Percentiles rank a stretch among this genome's conserved stretches.
Conservation (phyloP, 1,140 invertebrate genomes). For the Pygmarrhopalites habei region DNA sequence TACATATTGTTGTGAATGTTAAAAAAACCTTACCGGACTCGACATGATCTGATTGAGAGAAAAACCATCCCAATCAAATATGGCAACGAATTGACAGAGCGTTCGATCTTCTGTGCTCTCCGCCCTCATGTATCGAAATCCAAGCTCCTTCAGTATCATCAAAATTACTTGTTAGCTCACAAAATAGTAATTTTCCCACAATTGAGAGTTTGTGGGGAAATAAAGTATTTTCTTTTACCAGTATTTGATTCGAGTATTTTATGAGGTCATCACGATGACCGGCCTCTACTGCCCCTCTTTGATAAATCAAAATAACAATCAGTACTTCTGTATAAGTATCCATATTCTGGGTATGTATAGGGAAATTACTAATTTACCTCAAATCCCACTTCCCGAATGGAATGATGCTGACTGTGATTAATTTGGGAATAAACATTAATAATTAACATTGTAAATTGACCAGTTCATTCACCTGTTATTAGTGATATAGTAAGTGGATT, state of each 20-base stretch:
- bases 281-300: conserved; percentile 3
- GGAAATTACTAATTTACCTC: no score
- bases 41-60: not conserved
- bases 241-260: conserved; percentile 16
- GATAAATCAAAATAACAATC: no score
- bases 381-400: conserved; percentile 29
- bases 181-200: no score
- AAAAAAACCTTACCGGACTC: no score
- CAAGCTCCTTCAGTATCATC: no score
- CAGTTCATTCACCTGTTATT: not conserved
- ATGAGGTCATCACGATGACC: conserved; percentile 16
- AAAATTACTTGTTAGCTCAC: no score
- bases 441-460: not conserved
- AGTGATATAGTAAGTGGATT: not conserved
- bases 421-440: not conserved
- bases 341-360: no score
- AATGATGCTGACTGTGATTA: conserved; percentile 11
- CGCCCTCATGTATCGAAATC: not conserved
- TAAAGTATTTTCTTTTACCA: no score
- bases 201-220: no score
- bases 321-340: no score
- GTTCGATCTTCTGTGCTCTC: conserved; percentile 2
- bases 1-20: no score
- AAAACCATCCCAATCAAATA: conserved; percentile 27
- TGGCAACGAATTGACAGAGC: conserved; percentile 19